Base-by-base conservation (phyloP, 2,888 invertebrate genomes). In the Pyrrhia umbra region DNA sequence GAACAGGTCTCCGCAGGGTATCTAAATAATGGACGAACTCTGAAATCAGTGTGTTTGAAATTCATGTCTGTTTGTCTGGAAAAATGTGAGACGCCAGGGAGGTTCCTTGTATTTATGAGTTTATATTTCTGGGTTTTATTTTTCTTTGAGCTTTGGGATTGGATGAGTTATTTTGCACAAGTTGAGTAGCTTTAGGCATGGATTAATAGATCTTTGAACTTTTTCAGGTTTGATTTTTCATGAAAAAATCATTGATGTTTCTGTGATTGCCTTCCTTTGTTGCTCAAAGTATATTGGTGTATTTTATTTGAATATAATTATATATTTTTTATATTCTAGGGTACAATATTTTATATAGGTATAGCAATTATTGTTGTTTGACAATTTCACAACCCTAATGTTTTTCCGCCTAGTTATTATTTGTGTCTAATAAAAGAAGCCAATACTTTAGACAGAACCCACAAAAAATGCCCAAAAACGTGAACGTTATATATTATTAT, bases 31-130 rank as follows among this genome's bases (percentile, higher is more conserved):
- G 21, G 57, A 77, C 20, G 43, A 50, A 27, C 23, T 72, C n/a
- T 54, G 62, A 65, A 74, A 65, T 75, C 59, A 46, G 58, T 47
- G 58, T 46, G 34, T 40, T 49, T 56, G 16, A 50, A 20, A 77
- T 66, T 66, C 58, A 50, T 54, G 27, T 15, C 47, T 42, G 39
- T 55, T 49, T 42, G 50, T 20, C 15, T 50, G 23, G 25, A 52
- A 49, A 46, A 65, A 27, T 64, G 57, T 58, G 43, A 40, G 40
- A 9, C 56, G 30, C 21, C 2, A 15, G 65, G 57, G 71, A 70
- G 20, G 15, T 39, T 23, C 47, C 18, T 21, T 46, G 16, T 68
- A 40, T 66, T 30, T 58, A 60, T 51, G 40, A 47, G 16, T 1
- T 27, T 46, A 20, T 61, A 8, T 61, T 51, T 8, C 15, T 15